Conservation (phyloP, 2,888 invertebrate species). For the Eilema griseolum region DNA sequence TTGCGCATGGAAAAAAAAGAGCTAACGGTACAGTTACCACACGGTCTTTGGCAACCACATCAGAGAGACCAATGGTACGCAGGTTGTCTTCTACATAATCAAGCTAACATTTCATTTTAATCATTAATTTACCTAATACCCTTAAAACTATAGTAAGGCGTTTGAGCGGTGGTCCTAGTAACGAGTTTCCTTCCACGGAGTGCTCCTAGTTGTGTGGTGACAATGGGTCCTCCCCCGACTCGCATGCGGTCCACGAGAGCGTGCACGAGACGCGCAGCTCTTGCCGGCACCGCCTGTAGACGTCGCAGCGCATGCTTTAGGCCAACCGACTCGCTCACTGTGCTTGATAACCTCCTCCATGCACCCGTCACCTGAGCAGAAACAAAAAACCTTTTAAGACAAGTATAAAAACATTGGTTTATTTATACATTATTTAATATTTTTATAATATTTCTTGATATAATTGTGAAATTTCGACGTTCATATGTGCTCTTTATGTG, state of each 20-base stretch:
- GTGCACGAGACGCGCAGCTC: constrained; percentile 82
- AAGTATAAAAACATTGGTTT: too few species aligned
- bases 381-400: too few species aligned
- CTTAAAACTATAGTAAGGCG: constrained; percentile 82
- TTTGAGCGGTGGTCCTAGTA: constrained; percentile 75
- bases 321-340: constrained; percentile 82
- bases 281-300: constrained; percentile 80
- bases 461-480: too few species aligned
- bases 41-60: too few species aligned
- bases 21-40: too few species aligned
- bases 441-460: too few species aligned
- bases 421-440: too few species aligned
- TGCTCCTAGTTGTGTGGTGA: constrained; percentile 73
- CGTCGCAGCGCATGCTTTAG: constrained; percentile 81
- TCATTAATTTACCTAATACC: constrained; percentile 73
- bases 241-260: constrained; percentile 83
- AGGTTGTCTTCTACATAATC: too few species aligned
- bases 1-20: too few species aligned
- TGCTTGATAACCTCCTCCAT: constrained; percentile 80
- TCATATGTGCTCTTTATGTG: too few species aligned
- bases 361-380: constrained; percentile 78
- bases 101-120: neutral
- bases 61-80: too few species aligned
- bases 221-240: constrained; percentile 83
- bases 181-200: constrained; percentile 78